Base-by-base conservation (phyloP, 2,113 vertebrate species). In the Albula goreensis region DNA sequence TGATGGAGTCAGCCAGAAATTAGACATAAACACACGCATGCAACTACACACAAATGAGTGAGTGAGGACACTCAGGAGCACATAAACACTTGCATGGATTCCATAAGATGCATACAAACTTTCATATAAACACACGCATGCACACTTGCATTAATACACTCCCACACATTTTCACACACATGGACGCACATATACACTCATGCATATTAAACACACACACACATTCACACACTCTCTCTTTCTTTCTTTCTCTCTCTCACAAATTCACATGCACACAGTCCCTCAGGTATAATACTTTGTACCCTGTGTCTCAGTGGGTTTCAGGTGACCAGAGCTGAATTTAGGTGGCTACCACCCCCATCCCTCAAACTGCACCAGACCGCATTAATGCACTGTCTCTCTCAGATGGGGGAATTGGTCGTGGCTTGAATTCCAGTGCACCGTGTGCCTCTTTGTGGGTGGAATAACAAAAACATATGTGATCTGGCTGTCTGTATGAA, bases 221-320 rank as follows among this genome's bases (percentile, higher is more conserved):
- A 60, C 41, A 80, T 31, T 56, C 50, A 66, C 85, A 86, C 85
- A 86, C 78, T 15, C 41, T n/a, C 41, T 0, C 56, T 50, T 63
- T 13, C 78, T 56, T 5, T 1, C 49, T 83, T 48, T 86, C 19
- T 79, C 48, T 10, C 0, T 70, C 83, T 15, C 57, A 60, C 7
- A 60, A 11, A 60, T 10, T 15, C 57, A 60, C 57, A 60, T 15
- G 17, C 56, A 60, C 56, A 60, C 56, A 60, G 56, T 60, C 1
- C 11, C 5, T 3, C 17, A 3, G 11, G 56, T 1, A 2, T 60
- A 60, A 12, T 10, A 56, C 53, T 10, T 12, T 12, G 3, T 60
- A 60, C 3, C 9, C 3, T 60, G 56, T 1, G 12, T 11, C 3
- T 12, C 12, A 60, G 56, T 3, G 11, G 3, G 17, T 60, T 11